These are phyloP conservation scores for Orestias chungarensis DNA, from an alignment of 2,797 vertebrate species.

Conservation along the genomic window DNA sequence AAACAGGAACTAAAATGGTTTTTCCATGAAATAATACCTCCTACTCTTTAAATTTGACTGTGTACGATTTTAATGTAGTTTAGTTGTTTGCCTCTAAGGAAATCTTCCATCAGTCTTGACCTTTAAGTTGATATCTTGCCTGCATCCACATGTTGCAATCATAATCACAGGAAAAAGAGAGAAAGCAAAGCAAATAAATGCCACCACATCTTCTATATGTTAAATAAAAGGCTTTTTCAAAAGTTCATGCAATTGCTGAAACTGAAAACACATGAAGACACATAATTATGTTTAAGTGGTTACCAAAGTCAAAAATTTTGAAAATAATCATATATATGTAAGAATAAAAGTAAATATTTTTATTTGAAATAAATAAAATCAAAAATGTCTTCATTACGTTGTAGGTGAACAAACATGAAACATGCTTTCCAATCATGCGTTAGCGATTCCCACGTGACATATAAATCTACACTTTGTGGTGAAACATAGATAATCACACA, in stretches of 20 bases:
- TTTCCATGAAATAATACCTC: neutral
- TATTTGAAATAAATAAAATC: neutral
- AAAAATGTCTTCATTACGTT: neutral
- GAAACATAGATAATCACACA: neutral
- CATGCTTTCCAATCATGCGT: neutral
- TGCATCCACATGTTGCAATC: neutral
- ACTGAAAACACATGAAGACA: neutral
- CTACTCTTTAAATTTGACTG: neutral
- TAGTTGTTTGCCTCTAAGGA: neutral
- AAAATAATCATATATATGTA: neutral
- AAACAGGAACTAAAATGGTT: neutral
- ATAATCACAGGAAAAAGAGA: neutral
- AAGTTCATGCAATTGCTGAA: neutral
- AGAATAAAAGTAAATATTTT: neutral
- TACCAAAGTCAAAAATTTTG: neutral
- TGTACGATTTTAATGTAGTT: neutral
- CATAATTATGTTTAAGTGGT: neutral
- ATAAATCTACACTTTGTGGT: neutral
- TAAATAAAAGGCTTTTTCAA: neutral
- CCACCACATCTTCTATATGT: neutral
- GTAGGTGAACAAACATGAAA: neutral
- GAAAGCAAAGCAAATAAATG: neutral
- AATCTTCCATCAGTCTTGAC: neutral
- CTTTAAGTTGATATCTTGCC: neutral
- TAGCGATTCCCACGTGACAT: neutral